Evolutionary conservation across 2,113 vertebrate genomes (phyloP).

Genomic region (Cygnus buccinator): DNA sequence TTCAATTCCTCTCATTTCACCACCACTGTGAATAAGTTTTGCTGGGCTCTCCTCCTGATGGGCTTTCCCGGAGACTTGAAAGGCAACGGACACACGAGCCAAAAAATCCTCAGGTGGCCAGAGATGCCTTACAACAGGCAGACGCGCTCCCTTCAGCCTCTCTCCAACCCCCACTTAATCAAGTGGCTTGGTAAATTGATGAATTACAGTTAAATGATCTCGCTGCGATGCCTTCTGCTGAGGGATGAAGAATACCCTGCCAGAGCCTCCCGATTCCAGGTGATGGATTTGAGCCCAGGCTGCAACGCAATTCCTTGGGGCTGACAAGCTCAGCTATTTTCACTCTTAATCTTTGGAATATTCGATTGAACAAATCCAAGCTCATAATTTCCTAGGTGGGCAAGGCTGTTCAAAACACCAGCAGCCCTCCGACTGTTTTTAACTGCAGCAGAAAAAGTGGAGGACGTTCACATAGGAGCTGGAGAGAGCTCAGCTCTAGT

Average conservation of each 20-base stretch:
- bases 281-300: constrained; percentile 50
- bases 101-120: neutral
- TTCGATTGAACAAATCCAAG: constrained; percentile 43
- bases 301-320: constrained; percentile 21
- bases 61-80: neutral
- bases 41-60: neutral
- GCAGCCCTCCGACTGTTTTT: neutral
- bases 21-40: neutral
- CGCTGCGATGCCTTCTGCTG: constrained; percentile 15
- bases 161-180: constrained; percentile 22
- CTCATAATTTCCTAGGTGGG: constrained; percentile 38
- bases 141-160: neutral
- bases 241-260: constrained; percentile 40
- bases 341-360: constrained; percentile 43
- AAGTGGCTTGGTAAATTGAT: constrained; percentile 21
- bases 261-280: constrained; percentile 14
- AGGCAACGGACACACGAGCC: neutral
- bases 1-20: neutral
- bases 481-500: neutral
- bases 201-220: constrained; percentile 52
- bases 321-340: constrained; percentile 42
- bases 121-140: neutral
- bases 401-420: neutral
- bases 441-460: neutral
- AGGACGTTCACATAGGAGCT: neutral